phyloP scores from a whole-genome alignment of 2,888 invertebrate genomes.

The Phrixothrix hirtus region DNA sequence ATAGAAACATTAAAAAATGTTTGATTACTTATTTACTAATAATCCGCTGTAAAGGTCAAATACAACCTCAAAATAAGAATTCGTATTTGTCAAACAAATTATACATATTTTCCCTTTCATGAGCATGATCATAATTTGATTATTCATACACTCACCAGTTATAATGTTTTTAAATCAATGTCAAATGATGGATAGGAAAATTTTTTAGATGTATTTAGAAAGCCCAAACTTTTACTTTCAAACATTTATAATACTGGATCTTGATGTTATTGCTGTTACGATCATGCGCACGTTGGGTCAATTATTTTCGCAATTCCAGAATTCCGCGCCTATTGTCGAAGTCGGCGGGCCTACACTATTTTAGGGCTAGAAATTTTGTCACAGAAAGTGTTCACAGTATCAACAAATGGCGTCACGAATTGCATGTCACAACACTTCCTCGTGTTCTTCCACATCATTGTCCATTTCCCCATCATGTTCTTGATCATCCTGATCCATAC shows the following conservation, averaged over 20 bases:
- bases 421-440: constrained; percentile 63
- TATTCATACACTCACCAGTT: too few relatives aligned
- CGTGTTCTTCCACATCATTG: constrained; percentile 61
- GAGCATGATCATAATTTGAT: background rate
- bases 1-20: constrained; percentile 1
- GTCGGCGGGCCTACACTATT: constrained; percentile 46
- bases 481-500: constrained; percentile 54
- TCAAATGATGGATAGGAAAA: too few relatives aligned
- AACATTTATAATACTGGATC: too few relatives aligned
- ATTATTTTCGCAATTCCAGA: constrained; percentile 8
- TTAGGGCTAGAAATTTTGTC: constrained; percentile 44
- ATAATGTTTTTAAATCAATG: too few relatives aligned
- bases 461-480: constrained; percentile 59
- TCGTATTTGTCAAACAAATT: background rate
- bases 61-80: background rate
- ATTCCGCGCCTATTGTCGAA: constrained; percentile 17
- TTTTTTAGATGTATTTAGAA: too few relatives aligned
- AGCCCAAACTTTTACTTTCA: too few relatives aligned
- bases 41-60: background rate
- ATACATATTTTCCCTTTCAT: background rate
- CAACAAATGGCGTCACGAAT: constrained; percentile 57
- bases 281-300: constrained; percentile 10
- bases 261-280: constrained; percentile 5
- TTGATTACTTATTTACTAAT: background rate
- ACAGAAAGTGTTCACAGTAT: constrained; percentile 55